A percentile compares a stretch with the other conserved stretches of the same genome.
phyloP scores from a whole-genome alignment of 1,140 invertebrate species.

The Hycleus cichorii region DNA sequence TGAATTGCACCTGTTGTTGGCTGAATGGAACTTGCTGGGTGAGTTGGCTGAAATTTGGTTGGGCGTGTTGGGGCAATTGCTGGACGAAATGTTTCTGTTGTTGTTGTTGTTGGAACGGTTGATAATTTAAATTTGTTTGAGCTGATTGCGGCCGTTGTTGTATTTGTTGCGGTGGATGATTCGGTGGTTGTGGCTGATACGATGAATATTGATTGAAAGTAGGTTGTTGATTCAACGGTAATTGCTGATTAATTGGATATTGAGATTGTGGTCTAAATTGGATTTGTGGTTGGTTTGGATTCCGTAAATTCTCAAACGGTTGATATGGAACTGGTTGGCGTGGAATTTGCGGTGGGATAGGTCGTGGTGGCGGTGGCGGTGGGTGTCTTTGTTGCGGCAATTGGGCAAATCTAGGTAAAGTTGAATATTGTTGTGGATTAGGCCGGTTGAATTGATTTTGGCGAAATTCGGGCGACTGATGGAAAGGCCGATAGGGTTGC shows the following conservation, averaged over 20 bases:
- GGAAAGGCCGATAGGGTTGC: slow-evolving; percentile 32
- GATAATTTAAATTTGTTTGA: slow-evolving; percentile 32
- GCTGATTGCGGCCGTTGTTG: slow-evolving; percentile 30
- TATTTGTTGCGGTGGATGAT: slow-evolving; percentile 6
- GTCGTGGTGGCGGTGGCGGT: slow-evolving; percentile 30
- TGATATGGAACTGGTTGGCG: slow-evolving; percentile 39
- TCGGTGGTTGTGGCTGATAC: slow-evolving; percentile 26
- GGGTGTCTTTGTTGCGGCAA: slow-evolving; percentile 15
- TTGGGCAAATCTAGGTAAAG: slow-evolving; percentile 29
- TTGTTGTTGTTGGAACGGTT: slow-evolving; percentile 27
- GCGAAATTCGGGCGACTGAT: slow-evolving; percentile 26
- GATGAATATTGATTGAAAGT: slow-evolving; percentile 24
- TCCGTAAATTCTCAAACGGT: slow-evolving; percentile 28
- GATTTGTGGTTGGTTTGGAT: slow-evolving; percentile 39
- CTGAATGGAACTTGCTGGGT: slow-evolving; percentile 36
- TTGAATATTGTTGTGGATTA: slow-evolving; percentile 43
- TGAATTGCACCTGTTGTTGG: slow-evolving; percentile 9
- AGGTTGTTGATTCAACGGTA: slow-evolving; percentile 28
- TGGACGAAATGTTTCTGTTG: slow-evolving; percentile 8
- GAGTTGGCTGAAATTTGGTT: slow-evolving; percentile 24
- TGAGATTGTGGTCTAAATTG: slow-evolving; percentile 41
- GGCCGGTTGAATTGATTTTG: slow-evolving; percentile 24
- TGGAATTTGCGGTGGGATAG: slow-evolving; percentile 1
- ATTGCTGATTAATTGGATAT: slow-evolving; percentile 35
- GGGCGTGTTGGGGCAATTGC: slow-evolving; percentile 21